Base-by-base conservation (phyloP, 1,140 invertebrate species). In the Drosophila baimaii region DNA sequence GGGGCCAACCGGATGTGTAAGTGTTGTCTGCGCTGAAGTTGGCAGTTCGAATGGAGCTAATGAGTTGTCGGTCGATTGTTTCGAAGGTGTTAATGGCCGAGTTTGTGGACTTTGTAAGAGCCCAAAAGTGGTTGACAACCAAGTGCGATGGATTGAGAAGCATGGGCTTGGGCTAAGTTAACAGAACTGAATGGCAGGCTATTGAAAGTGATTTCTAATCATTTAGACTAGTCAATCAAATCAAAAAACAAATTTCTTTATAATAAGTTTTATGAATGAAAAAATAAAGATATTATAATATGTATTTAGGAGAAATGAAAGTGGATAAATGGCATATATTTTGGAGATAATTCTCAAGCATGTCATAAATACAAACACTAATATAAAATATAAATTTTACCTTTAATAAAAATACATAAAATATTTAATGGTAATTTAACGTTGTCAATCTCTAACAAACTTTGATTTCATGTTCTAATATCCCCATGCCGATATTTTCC, bases 1-100 rank as follows among this genome's bases (percentile, higher is more conserved):
- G 47, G 13, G 25, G 44, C 44, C 57, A 51, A 62, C 80, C 75
- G 81, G 81, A 83, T 63, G 80, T 83, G 81, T 83, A 83, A 83
- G 80, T 83, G 81, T 79, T 79, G 81, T 71, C 76, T 79, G 49
- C 15, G 15, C 31, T 55, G 52, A 10, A 55, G 52, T 37, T 55
- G 31, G 52, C 52, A 55, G 52, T n/a, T 23, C 27, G 63, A 58
- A 49, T 79, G 47, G 52, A 52, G 76, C 75, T 82, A 82, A 82
- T 82, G 80, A 82, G 74, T 82, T 78, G 79, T 70, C 55, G 47
- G 49, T 35, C 63, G 35, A 23, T n/a, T 56, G 51, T 56, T 65
- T 77, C 72, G 17, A 59, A 41, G 70, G 73, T 55, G 70, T 80
- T 46, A 62, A 76, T 77, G 59, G 41, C 39, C 66, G 21, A 54